phyloP scores from a whole-genome alignment of 2,888 invertebrate genomes.

The Heterodera filipjevi region DNA sequence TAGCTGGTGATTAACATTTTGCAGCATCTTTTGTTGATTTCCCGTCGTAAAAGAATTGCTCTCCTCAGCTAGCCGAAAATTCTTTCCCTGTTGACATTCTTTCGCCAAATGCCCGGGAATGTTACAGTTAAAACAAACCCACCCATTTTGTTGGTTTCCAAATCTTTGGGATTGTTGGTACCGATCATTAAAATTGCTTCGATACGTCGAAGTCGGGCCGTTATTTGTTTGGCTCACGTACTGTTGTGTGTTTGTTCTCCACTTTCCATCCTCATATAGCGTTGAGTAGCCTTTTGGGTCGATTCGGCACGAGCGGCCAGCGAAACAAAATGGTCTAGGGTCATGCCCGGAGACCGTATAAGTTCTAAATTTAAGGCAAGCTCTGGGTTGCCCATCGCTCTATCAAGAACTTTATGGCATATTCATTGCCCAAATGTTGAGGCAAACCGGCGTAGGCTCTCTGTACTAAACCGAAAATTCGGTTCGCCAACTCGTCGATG shows the following conservation, averaged over 20 bases:
- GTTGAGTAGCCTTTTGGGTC: not conserved
- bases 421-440: not conserved
- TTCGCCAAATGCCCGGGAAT: not conserved
- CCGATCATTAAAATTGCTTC: not conserved
- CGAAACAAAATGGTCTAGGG: conserved; percentile 7
- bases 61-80: not conserved
- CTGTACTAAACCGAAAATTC: conserved; percentile 6
- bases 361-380: conserved; percentile 10
- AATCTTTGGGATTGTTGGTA: not conserved
- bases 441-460: conserved; percentile 2
- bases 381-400: not conserved
- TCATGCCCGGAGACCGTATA: conserved; percentile 6
- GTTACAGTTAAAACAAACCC: not conserved
- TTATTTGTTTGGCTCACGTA: not conserved
- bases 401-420: conserved; percentile 1
- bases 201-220: not conserved
- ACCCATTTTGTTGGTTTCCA: not conserved
- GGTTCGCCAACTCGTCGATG: conserved; percentile 14
- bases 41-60: not conserved
- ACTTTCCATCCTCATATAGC: not conserved
- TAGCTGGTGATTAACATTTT: too few species aligned
- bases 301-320: conserved; percentile 12
- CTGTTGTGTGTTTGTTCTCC: too few species aligned
- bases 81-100: not conserved
- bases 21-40: not conserved